Percentiles rank a stretch among this genome's conserved stretches.
phyloP scores from a whole-genome alignment of 2,113 vertebrate genomes.

The Rhinopithecus roxellana region DNA sequence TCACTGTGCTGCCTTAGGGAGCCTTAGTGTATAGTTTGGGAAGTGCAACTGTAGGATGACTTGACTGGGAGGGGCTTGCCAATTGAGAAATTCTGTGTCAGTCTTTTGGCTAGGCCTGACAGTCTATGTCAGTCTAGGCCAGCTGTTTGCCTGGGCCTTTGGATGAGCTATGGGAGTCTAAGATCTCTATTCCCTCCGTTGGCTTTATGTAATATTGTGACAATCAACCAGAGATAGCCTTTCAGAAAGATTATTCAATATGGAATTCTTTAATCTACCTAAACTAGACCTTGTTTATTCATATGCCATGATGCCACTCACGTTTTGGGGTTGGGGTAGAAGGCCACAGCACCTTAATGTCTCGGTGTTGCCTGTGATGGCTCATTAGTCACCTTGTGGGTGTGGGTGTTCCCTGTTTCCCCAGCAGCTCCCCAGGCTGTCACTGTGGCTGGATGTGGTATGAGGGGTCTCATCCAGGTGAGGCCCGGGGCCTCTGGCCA shows the following conservation, averaged over 20 bases:
- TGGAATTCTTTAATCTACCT: neutral
- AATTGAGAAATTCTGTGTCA: neutral
- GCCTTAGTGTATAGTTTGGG: neutral
- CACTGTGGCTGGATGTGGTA: neutral
- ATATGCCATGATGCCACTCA: neutral
- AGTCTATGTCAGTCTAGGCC: neutral
- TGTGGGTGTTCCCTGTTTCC: neutral
- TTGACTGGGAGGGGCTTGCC: neutral
- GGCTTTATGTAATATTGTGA: neutral
- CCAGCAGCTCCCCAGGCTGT: neutral
- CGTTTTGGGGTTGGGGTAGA: neutral
- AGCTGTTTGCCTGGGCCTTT: neutral
- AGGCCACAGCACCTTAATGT: neutral
- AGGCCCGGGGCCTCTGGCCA: neutral
- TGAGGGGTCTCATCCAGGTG: neutral
- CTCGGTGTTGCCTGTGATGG: neutral
- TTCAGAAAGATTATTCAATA: neutral
- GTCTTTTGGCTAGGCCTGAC: neutral
- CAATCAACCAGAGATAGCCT: neutral
- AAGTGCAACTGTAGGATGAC: neutral
- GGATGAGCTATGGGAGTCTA: neutral
- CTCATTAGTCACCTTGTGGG: neutral
- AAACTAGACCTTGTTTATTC: neutral
- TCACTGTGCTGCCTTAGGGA: neutral
- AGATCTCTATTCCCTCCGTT: neutral